Base-by-base conservation (phyloP, 92 coral and sea anemone genomes). In the Palythoa caribaeorum region DNA sequence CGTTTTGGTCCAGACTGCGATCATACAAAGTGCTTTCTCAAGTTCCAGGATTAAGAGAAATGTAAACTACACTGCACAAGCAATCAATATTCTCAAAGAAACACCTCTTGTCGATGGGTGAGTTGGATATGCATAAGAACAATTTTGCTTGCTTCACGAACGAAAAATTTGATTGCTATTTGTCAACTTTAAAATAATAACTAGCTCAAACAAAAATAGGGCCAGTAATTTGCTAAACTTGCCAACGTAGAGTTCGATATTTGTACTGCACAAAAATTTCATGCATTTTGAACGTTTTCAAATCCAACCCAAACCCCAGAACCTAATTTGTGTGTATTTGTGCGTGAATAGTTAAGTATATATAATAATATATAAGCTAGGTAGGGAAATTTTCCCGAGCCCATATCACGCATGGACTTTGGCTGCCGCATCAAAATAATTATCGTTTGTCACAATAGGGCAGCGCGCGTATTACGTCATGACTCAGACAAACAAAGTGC, bases 91-190 rank as follows among this genome's bases (percentile, higher is more conserved):
- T 39, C 70, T 92, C 55, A 92, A 89, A 80, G 62, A 57, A 40
- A 89, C 90, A 0, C 92, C 92, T 1, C 87, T 92, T 4, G 84
- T 92, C 1, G 94, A 92, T 55, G 94, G 94, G 94, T 92, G 74
- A 20, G 94, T 76, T 51, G 55, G 55, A 51, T 51, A 51, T 51
- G 55, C 55, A 51, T 6, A 51, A 51, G 10, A 55, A 14, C 48
- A 55, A 55, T 9, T 11, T 11, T 6, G 12, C 38, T 78, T 28
- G 2, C 48, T 13, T 38, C 14, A 8, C 50, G 14, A 57, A 36
- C 48, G 62, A 55, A 55, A 55, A 55, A 7, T 11, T 55, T 55
- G 2, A 55, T 55, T 55, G 12, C 17, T 55, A 51, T 51, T 51
- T 51, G 55, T 51, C 55, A 51, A 51, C 62, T 55, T 55, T 9